These are phyloP conservation scores for Halcyon chelicuti DNA, from an alignment of 2,797 vertebrate species.

Conservation along the genomic window DNA sequence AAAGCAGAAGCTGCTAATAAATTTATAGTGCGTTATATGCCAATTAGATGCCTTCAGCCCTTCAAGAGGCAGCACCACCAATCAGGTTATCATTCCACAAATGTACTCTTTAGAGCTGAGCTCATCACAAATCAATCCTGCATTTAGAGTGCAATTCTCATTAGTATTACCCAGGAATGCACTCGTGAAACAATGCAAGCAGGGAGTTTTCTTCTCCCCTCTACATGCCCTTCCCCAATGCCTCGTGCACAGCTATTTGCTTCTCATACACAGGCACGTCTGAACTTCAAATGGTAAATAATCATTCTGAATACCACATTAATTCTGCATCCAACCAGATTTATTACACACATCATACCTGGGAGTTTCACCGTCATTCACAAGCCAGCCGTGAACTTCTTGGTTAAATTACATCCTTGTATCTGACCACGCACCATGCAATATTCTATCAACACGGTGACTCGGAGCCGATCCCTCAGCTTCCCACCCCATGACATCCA, in stretches of 20 bases:
- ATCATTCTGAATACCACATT: neutral
- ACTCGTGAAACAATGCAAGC: neutral
- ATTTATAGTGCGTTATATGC: slow-evolving; percentile 80
- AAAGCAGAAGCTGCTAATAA: slow-evolving; percentile 68
- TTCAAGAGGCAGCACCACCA: slow-evolving; percentile 52
- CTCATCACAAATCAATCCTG: slow-evolving; percentile 48
- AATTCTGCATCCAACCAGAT: neutral
- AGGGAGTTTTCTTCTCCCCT: neutral
- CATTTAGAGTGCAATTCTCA: slow-evolving; percentile 56
- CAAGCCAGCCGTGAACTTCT: neutral
- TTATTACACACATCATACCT: neutral
- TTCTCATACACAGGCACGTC: neutral
- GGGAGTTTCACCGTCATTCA: neutral
- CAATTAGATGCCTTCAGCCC: slow-evolving; percentile 71
- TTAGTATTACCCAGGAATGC: slow-evolving; percentile 19
- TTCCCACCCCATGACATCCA: neutral
- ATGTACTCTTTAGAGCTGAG: slow-evolving; percentile 51
- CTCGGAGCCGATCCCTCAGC: neutral
- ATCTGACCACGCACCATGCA: neutral
- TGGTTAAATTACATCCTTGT: neutral
- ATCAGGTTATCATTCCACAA: slow-evolving; percentile 42
- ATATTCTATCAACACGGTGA: neutral
- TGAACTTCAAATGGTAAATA: slow-evolving; percentile 33
- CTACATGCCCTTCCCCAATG: neutral
- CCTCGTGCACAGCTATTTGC: neutral